Base-by-base conservation (phyloP, 2,888 invertebrate species). In the Phortica magna region DNA sequence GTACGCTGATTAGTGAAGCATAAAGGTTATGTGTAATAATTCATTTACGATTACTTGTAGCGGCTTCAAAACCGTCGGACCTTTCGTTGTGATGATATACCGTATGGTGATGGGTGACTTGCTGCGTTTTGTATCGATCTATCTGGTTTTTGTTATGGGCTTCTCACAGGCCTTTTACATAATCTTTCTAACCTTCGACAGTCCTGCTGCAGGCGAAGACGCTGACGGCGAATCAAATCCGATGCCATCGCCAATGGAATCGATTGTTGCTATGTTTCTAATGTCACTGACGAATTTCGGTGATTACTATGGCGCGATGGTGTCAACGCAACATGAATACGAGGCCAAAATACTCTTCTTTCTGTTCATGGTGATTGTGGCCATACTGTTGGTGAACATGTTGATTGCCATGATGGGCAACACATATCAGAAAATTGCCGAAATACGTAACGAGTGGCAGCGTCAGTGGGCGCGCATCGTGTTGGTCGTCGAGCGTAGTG, bases 371-470 rank as follows among this genome's bases (percentile, higher is more conserved):
- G 97, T 96, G 76, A 96, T 99, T 90, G 99, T 99, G 22, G 98
- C 98, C 0, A 96, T 99, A 78, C 93, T 99, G 48, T 93, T 99
- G 77, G 97, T 99, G 73, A 99, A 99, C 93, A 98, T 99, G 98
- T 93, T 99, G 92, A 99, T 99, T 89, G 99, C 99, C 80, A 99
- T 99, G 99, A 99, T 99, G 99, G 99, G 99, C 0, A 99, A 99
- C 92, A 99, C 99, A 3, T 99, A 99, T 91, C 98, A 98, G 91
- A 97, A 98, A 93, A 98, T 99, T 84, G 98, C 98, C 0, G 98
- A 98, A 92, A 98, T 98, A 0, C 94, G 97, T 83, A 99, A 99
- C 91, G 99, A 99, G 92, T 99, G 99, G 98, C 98, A 99, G 92
- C 93, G 99, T 89, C 94, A 99, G 95, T 99, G 99, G 99, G 99